These are phyloP conservation scores for Pogonocherus hispidulus DNA, from an alignment of 2,888 invertebrate species.

Conservation along the genomic window DNA sequence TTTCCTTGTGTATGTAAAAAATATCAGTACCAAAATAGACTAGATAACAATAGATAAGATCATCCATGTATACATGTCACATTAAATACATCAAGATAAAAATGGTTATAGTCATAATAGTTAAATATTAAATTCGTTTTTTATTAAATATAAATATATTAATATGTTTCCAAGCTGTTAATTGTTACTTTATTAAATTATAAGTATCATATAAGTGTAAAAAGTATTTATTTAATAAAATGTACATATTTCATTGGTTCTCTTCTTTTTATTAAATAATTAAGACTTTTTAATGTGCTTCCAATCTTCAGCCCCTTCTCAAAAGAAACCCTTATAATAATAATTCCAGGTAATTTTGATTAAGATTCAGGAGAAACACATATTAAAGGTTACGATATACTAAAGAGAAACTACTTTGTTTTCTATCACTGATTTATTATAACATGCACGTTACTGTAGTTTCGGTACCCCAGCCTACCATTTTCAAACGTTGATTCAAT, in stretches of 20 bases:
- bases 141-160: slow-evolving; percentile 39
- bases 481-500: no score
- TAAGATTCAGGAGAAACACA: no score
- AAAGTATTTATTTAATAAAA: slow-evolving; percentile 67
- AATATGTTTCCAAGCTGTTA: slow-evolving; percentile 44
- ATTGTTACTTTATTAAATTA: slow-evolving; percentile 59
- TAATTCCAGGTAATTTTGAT: no score
- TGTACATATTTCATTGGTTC: slow-evolving; percentile 51
- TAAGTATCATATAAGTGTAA: slow-evolving; percentile 63
- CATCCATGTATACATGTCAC: slow-evolving; percentile 63
- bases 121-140: slow-evolving; percentile 36
- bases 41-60: slow-evolving; percentile 44
- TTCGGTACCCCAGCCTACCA: no score
- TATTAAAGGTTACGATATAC: no score
- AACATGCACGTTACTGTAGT: no score
- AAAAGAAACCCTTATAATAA: no score
- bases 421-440: no score
- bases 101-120: slow-evolving; percentile 50
- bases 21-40: slow-evolving; percentile 32
- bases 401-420: no score
- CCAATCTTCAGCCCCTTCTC: no score
- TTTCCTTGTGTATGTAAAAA: slow-evolving; percentile 34
- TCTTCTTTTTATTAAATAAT: slow-evolving; percentile 1
- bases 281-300: no score
- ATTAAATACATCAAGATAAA: slow-evolving; percentile 51